Conservation (phyloP, 1,140 invertebrate genomes). For the Apis cerana region DNA sequence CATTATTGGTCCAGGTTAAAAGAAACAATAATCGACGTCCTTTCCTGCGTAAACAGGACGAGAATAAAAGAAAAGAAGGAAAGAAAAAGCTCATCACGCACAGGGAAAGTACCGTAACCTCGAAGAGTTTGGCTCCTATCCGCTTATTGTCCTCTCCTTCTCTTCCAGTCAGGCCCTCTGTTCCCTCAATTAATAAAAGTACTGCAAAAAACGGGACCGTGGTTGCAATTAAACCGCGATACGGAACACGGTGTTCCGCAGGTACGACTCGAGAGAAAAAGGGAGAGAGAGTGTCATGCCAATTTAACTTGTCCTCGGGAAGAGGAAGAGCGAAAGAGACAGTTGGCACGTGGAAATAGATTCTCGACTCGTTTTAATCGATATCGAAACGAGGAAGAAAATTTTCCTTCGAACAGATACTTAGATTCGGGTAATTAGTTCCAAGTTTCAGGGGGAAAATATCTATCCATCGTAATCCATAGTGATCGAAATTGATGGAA, state of each 20-base stretch:
- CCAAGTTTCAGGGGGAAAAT: too few relatives aligned
- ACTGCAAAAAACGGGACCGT: constrained; percentile 72
- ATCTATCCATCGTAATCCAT: too few relatives aligned
- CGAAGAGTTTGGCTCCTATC: constrained; percentile 14
- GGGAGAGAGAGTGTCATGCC: constrained; percentile 72
- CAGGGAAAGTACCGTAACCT: constrained; percentile 57
- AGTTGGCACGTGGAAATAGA: too few relatives aligned
- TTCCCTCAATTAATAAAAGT: constrained; percentile 75
- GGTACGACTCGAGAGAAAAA: neutral
- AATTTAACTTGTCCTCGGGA: constrained; percentile 71
- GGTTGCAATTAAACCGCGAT: constrained; percentile 77
- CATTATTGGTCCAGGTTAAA: too few relatives aligned
- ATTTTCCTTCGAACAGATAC: too few relatives aligned
- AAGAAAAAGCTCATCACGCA: neutral
- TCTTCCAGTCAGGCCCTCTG: constrained; percentile 27
- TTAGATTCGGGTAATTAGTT: too few relatives aligned
- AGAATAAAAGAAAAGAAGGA: too few relatives aligned
- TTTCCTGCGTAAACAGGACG: too few relatives aligned
- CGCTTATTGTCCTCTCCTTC: constrained; percentile 33
- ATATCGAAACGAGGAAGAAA: too few relatives aligned
- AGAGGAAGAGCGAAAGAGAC: neutral
- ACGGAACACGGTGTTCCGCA: constrained; percentile 68
- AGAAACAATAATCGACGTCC: too few relatives aligned
- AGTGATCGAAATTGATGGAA: too few relatives aligned
- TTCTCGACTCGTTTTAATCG: too few relatives aligned